A percentile compares a stretch with the other conserved stretches of the same genome.
phyloP scores from a whole-genome alignment of 30 jellyfish, hydroid and myxozoan genomes.

The Chrysaora quinquecirrha region DNA sequence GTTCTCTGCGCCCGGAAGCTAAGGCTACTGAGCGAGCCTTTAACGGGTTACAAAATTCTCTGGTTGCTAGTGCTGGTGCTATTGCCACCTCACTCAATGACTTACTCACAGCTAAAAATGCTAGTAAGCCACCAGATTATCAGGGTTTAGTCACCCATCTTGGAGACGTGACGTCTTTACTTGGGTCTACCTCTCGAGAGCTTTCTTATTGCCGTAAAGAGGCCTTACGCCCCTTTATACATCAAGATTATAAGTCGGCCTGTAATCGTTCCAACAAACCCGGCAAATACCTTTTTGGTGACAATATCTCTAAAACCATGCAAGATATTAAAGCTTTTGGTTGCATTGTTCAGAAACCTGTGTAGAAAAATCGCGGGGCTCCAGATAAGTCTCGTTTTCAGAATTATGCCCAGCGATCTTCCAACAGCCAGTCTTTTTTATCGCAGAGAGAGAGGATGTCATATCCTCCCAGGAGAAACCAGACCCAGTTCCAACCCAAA shows the following conservation, averaged over 20 bases:
- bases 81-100: not conserved
- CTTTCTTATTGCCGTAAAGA: slow-evolving; percentile 11
- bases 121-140: too few relatives aligned
- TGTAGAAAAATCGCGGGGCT: too few relatives aligned
- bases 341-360: not conserved
- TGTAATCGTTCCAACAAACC: not conserved
- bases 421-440: too few relatives aligned
- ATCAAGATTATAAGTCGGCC: not conserved
- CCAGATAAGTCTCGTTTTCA: too few relatives aligned
- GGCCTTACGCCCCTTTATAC: not conserved
- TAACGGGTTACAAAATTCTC: too few relatives aligned
- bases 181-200: slow-evolving; percentile 8
- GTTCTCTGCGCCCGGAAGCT: slow-evolving; percentile 11
- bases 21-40: too few relatives aligned
- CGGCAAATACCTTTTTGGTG: not conserved
- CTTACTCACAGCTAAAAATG: not conserved
- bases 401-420: not conserved
- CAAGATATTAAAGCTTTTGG: not conserved
- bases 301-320: not conserved
- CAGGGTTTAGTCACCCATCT: not conserved
- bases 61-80: too few relatives aligned
- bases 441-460: not conserved
- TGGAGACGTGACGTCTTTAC: not conserved
- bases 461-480: not conserved
- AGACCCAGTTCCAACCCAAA: not conserved